Percentiles rank a stretch among this genome's conserved stretches.
Conservation (phyloP, 2,888 invertebrate genomes). For the Priocnemis perturbator region DNA sequence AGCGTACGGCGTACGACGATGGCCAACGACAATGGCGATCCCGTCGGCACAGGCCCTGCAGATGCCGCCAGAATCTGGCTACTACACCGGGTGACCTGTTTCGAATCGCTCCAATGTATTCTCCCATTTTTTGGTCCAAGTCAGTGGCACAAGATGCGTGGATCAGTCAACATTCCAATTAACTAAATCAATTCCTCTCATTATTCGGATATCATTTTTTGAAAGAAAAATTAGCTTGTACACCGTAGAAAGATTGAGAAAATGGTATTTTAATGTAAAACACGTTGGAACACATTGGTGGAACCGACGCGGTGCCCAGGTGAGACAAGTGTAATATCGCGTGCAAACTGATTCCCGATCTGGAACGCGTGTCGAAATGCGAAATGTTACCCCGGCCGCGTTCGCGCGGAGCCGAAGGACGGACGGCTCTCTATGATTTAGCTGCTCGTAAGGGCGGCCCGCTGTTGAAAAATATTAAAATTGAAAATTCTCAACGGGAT, state of each 20-base stretch:
- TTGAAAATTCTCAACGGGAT: conserved; percentile 70
- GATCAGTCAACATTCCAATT: no score
- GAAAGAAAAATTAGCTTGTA: no score
- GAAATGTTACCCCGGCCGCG: conserved; percentile 48
- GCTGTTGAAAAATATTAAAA: conserved; percentile 73
- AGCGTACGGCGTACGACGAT: conserved; percentile 51
- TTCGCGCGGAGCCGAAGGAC: no score
- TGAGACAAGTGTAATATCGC: conserved; percentile 28
- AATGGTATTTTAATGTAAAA: no score
- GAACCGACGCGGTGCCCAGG: no score
- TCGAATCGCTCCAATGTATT: conserved; percentile 18
- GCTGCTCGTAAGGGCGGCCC: conserved; percentile 67
- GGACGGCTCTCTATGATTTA: conserved; percentile 63
- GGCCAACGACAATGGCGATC: conserved; percentile 51
- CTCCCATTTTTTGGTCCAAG: no score
- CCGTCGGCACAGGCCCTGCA: conserved; percentile 39
- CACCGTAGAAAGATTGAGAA: no score
- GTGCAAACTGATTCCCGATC: conserved; percentile 10
- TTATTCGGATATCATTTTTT: no score
- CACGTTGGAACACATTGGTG: no score
- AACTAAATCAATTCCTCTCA: no score
- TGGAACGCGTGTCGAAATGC: conserved; percentile 57
- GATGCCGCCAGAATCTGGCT: conserved; percentile 43
- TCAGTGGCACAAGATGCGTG: no score
- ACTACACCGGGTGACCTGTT: conserved; percentile 51